Evolutionary conservation across 1,140 invertebrate genomes (phyloP).

Genomic region (Hylaeus volcanicus): DNA sequence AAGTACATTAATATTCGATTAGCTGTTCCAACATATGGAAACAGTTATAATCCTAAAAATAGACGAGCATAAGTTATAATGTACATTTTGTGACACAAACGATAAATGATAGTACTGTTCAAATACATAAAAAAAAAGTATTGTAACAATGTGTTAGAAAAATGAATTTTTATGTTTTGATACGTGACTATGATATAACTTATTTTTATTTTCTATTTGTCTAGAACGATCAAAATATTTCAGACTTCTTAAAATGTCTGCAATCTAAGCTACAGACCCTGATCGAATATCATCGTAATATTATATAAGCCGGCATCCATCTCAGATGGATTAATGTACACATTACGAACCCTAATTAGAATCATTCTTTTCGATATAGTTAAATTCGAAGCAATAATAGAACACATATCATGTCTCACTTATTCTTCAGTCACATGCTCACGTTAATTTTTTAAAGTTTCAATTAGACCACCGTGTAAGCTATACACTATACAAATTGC

Average conservation of each 20-base stretch:
- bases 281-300: not conserved
- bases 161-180: not conserved
- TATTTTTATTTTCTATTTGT: constrained; percentile 2
- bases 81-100: constrained; percentile 3
- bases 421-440: constrained; percentile 14
- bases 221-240: not conserved
- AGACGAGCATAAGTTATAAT: not conserved
- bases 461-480: constrained; percentile 19
- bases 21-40: not conserved
- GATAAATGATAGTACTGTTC: not conserved
- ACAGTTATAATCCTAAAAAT: not conserved
- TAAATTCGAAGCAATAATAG: constrained; percentile 24
- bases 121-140: not conserved
- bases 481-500: constrained; percentile 89
- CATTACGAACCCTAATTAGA: not conserved
- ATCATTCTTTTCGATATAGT: constrained; percentile 4
- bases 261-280: not conserved
- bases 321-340: constrained; percentile 17
- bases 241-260: not conserved
- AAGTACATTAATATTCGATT: constrained; percentile 5
- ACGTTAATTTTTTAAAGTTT: constrained; percentile 51
- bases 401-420: not conserved
- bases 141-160: no score
- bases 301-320: constrained; percentile 13
- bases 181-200: not conserved